Evolutionary conservation across 2,797 vertebrate genomes (phyloP).

Genomic region (Helostoma temminkii): DNA sequence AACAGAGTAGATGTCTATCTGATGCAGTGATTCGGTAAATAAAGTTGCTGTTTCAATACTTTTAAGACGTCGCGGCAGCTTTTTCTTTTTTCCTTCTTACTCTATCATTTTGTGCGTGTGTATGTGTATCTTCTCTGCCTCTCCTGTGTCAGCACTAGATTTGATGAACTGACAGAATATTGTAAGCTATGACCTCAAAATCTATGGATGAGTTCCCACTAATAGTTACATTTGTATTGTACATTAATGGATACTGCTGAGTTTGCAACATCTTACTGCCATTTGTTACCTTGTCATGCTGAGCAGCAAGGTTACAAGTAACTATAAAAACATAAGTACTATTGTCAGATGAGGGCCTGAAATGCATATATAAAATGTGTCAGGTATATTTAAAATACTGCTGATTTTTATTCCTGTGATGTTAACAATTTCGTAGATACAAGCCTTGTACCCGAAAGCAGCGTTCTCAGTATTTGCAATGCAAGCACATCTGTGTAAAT

Average conservation of each 20-base stretch:
- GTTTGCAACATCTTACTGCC: constrained; percentile 48
- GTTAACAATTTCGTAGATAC: not conserved
- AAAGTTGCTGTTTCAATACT: constrained; percentile 8
- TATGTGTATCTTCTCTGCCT: constrained; percentile 14
- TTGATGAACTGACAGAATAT: constrained; percentile 63
- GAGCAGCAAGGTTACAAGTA: constrained; percentile 12
- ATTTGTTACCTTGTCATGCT: constrained; percentile 46
- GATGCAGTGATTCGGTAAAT: constrained; percentile 20
- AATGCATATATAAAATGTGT: not conserved
- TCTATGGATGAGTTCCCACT: constrained; percentile 61
- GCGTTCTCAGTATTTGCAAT: constrained; percentile 28
- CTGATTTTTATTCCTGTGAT: constrained; percentile 13
- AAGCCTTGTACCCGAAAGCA: not conserved
- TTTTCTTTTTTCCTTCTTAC: not conserved
- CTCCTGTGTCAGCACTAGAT: constrained; percentile 44
- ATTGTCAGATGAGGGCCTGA: constrained; percentile 7
- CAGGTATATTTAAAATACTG: constrained; percentile 20
- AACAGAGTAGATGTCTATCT: constrained; percentile 38
- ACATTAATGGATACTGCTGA: constrained; percentile 57
- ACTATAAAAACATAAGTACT: constrained; percentile 26
- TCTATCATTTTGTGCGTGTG: constrained; percentile 7
- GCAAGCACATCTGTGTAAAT: constrained; percentile 38
- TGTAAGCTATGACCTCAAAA: constrained; percentile 48
- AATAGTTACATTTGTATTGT: constrained; percentile 54
- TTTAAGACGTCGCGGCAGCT: constrained; percentile 8